Conservation (phyloP, 2,797 vertebrate species). For the Myotis daubentonii region DNA sequence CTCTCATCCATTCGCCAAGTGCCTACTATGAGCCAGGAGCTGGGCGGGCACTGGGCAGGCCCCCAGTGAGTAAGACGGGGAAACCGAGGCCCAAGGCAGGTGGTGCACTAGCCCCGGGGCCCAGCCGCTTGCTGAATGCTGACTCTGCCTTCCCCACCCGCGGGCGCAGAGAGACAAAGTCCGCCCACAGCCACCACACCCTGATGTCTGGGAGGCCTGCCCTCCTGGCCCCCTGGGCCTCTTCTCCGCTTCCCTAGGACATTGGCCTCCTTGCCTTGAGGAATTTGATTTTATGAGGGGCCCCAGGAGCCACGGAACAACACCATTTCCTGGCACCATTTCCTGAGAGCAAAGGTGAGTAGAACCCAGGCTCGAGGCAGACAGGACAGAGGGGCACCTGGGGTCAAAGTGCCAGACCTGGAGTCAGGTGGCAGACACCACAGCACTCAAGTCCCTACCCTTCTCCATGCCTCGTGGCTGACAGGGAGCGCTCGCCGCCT, state of each 20-base stretch:
- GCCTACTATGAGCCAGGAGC: fast-evolving
- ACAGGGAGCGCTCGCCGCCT: fast-evolving
- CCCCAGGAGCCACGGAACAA: not conserved
- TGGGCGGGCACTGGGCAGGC: not conserved
- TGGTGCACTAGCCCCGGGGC: not conserved
- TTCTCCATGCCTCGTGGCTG: not conserved
- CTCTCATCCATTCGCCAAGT: not conserved
- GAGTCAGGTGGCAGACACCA: not conserved
- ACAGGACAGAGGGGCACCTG: not conserved
- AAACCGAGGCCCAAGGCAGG: not conserved
- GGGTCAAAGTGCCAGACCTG: not conserved
- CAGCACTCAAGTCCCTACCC: not conserved
- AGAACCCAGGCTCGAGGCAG: not conserved
- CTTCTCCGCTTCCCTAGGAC: not conserved
- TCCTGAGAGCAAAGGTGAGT: conserved; percentile 9
- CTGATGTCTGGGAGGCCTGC: not conserved
- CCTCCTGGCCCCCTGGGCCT: not conserved
- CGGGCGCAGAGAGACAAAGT: conserved; percentile 31
- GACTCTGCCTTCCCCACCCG: not conserved
- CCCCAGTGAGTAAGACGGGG: not conserved
- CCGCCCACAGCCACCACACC: not conserved
- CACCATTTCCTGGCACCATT: not conserved
- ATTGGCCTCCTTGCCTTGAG: not conserved
- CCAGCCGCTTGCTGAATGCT: not conserved
- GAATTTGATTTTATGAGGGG: conserved; percentile 30